Conservation (phyloP, 2,797 vertebrate species). For the Limnodromus scolopaceus region DNA sequence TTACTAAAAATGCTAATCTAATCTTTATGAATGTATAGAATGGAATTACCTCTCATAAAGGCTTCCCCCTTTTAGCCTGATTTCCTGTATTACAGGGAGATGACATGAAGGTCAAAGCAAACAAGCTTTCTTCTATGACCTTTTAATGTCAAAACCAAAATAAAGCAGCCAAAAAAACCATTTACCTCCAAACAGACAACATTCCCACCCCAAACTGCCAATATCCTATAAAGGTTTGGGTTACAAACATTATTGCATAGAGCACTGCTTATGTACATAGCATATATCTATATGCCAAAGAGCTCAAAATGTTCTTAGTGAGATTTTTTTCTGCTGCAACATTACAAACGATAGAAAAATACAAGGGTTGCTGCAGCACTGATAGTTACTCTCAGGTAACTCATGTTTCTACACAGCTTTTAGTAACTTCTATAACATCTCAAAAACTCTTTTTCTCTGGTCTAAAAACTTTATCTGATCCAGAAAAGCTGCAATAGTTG, state of each 20-base stretch:
- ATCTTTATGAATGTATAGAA: not conserved
- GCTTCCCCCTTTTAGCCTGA: rapidly evolving
- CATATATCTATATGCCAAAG: not conserved
- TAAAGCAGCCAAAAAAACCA: not conserved
- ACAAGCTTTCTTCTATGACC: not conserved
- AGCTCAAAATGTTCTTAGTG: not conserved
- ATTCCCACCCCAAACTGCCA: rapidly evolving
- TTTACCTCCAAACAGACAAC: not conserved
- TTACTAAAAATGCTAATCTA: not conserved
- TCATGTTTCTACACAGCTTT: not conserved
- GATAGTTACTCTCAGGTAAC: not conserved
- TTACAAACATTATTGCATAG: not conserved
- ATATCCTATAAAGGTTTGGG: not conserved
- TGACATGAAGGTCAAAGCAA: not conserved
- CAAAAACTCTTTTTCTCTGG: not conserved
- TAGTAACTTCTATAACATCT: not conserved
- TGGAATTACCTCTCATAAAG: not conserved
- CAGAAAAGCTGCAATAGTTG: not conserved
- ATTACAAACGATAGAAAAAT: not conserved
- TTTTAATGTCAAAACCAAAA: not conserved
- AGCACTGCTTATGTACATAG: not conserved
- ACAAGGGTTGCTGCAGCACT: rapidly evolving
- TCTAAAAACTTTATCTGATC: not conserved
- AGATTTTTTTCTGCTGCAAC: not conserved
- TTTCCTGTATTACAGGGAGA: not conserved